A percentile compares a stretch with the other conserved stretches of the same genome.
These are phyloP conservation scores for Eleutherodactylus coqui DNA, from an alignment of 2,797 vertebrate genomes.

Conservation along the genomic window DNA sequence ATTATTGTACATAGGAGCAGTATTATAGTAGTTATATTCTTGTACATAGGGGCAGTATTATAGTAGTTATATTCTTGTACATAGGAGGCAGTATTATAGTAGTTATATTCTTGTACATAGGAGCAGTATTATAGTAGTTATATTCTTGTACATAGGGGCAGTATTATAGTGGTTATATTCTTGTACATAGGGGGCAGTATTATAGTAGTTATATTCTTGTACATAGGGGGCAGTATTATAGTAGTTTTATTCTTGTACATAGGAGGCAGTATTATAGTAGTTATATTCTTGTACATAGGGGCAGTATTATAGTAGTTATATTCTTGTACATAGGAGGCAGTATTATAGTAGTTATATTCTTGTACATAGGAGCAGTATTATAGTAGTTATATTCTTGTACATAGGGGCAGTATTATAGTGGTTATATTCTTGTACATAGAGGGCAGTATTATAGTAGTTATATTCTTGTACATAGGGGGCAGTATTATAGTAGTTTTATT, in stretches of 20 bases:
- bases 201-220: constrained; percentile 7
- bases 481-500: constrained; percentile 10
- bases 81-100: background rate
- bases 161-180: constrained; percentile 10
- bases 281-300: constrained; percentile 7
- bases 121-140: background rate
- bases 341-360: constrained; percentile 3
- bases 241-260: background rate
- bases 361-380: background rate
- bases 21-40: background rate
- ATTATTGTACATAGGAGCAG: background rate
- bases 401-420: background rate
- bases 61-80: no score
- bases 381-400: background rate
- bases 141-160: background rate
- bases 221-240: background rate
- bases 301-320: constrained; percentile 4
- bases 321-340: background rate
- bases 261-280: background rate
- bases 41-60: no score
- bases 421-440: background rate
- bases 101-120: background rate
- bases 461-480: background rate
- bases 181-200: background rate
- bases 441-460: constrained; percentile 3